A percentile compares a stretch with the other conserved stretches of the same genome.
Conservation (phyloP, 2,113 vertebrate genomes). For the Phocoena phocoena region DNA sequence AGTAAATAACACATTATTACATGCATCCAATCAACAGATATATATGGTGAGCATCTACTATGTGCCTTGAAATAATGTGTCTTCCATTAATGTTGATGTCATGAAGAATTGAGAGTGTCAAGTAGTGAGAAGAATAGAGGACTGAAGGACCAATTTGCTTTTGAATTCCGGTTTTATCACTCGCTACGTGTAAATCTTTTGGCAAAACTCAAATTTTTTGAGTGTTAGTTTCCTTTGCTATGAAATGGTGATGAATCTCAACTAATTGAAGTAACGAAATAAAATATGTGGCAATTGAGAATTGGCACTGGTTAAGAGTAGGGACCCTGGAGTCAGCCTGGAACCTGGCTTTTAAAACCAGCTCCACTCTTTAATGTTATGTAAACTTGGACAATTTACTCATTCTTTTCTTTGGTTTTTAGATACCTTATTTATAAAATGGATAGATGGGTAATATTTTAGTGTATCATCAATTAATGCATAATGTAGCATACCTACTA, state of each 20-base stretch:
- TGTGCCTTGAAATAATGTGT: background rate
- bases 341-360: background rate
- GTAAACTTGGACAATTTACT: background rate
- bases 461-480: background rate
- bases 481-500: background rate
- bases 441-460: background rate
- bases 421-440: background rate
- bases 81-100: background rate
- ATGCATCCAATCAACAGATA: background rate
- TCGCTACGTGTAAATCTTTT: background rate
- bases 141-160: background rate
- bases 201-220: background rate
- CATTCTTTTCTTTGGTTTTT: background rate
- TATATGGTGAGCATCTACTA: background rate
- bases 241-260: background rate
- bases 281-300: background rate
- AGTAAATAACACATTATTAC: background rate
- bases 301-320: background rate
- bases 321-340: background rate
- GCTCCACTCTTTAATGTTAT: background rate
- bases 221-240: background rate
- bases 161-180: background rate
- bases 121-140: background rate
- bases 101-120: background rate
- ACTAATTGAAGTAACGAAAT: background rate